These are phyloP conservation scores for Zaprionus ghesquierei DNA, from an alignment of 1,140 invertebrate species.

Conservation along the genomic window DNA sequence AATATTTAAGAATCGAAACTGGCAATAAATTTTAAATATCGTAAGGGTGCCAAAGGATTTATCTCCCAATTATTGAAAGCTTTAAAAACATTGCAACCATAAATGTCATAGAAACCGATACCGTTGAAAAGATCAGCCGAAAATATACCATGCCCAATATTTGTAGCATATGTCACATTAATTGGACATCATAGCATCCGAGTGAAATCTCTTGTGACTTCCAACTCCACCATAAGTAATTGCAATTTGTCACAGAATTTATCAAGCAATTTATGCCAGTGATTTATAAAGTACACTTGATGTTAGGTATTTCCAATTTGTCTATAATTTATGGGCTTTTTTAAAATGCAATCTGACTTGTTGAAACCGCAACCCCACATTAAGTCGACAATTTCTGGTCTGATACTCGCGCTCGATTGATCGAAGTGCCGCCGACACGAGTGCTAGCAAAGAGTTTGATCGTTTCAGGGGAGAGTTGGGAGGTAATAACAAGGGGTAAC, in stretches of 20 bases:
- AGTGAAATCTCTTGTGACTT: background rate
- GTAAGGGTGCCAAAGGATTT: no score
- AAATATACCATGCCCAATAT: no score
- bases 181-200: no score
- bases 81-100: no score
- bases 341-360: slow-evolving; percentile 26
- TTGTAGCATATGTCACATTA: no score
- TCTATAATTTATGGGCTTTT: slow-evolving; percentile 60
- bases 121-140: no score
- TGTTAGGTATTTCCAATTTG: slow-evolving; percentile 4
- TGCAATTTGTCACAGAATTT: slow-evolving; percentile 52
- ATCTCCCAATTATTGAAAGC: no score
- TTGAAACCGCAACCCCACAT: background rate
- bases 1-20: background rate
- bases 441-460: slow-evolving; percentile 5
- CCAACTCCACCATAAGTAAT: background rate
- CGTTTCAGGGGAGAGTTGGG: background rate
- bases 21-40: background rate
- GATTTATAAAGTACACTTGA: slow-evolving; percentile 51
- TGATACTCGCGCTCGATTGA: slow-evolving; percentile 69
- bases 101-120: no score
- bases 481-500: slow-evolving; percentile 2
- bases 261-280: slow-evolving; percentile 32
- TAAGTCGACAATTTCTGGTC: slow-evolving; percentile 20
- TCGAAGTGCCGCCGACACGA: slow-evolving; percentile 48